Evolutionary conservation across 2,113 vertebrate species (phyloP), one percentile per base, ranked within the genome.

Genomic region (Chionodraco myersi): DNA sequence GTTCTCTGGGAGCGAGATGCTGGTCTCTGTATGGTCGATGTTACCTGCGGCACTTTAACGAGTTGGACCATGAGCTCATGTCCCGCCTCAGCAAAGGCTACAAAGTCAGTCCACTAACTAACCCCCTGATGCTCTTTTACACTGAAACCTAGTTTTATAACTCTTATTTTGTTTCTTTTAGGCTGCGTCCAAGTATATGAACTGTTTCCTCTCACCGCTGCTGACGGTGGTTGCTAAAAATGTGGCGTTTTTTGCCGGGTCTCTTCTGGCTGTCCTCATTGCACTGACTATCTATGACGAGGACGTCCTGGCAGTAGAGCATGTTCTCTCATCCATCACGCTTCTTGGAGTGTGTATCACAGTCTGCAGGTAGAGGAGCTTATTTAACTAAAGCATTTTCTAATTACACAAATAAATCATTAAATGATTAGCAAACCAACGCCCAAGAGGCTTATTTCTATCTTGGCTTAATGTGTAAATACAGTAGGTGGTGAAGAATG

Each of bases 101-200:
- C 92, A 99, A 99, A 85, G 93, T 94, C 41, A 68, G 65, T 51
- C 7, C 8, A 34, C 1, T 12, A 21, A 10, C 34, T 53, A 23
- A 36, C 54, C 12, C 62, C 36, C 21, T 64, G 23, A 59, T 64
- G 18, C 52, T 68, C 6, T 21, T 3, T 48, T 16, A 51, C 11
- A 68, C 0, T 52, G 15, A n/a, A 34, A 60, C 11, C 8, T 48
- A 47, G 41, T 23, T n/a, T 41, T 53, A 11, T 12, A 63, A 45
- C 36, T 41, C 36, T 41, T 41, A 41, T 41, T 5, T 41, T 41
- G 36, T 64, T 76, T 70, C 14, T 23, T 71, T 61, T 72, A 94
- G 91, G 95, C 97, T 0, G 96, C 98, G 64, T 98, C 97, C 91
- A 99, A 99, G 91, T 99, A 99, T 81, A 99, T 99, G 98, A 99